Percentiles rank a stretch among this genome's conserved stretches.
These are phyloP conservation scores for Ceratoteleas bidentatus DNA, from an alignment of 1,140 invertebrate species.

Conservation along the genomic window DNA sequence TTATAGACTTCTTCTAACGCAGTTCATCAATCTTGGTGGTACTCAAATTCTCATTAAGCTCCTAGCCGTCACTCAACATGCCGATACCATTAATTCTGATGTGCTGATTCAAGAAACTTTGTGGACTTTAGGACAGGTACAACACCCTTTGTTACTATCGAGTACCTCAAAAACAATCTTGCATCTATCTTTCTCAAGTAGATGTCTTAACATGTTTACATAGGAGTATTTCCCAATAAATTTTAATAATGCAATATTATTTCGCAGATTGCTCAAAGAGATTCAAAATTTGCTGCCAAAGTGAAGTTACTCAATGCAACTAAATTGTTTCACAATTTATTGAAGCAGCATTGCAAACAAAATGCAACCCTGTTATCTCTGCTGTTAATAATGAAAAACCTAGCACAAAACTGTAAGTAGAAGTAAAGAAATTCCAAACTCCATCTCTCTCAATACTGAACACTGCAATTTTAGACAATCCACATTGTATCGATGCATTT, in stretches of 20 bases:
- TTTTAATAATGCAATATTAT: constrained; percentile 11
- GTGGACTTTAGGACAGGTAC: constrained; percentile 79
- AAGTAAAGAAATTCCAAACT: too few relatives aligned
- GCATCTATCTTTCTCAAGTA: too few relatives aligned
- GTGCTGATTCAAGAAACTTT: constrained; percentile 78
- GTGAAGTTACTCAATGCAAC: constrained; percentile 83
- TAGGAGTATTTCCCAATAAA: background rate
- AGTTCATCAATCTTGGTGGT: constrained; percentile 78
- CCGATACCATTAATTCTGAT: constrained; percentile 76
- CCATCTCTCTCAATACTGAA: too few relatives aligned
- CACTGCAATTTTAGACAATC: too few relatives aligned
- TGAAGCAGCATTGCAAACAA: constrained; percentile 84
- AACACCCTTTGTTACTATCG: background rate
- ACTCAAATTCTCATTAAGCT: constrained; percentile 79
- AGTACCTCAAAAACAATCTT: background rate
- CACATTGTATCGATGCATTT: constrained; percentile 12
- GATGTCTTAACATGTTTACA: too few relatives aligned
- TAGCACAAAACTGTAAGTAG: constrained; percentile 84
- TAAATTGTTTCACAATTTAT: constrained; percentile 83
- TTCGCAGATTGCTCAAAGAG: constrained; percentile 80
- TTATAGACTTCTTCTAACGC: constrained; percentile 74
- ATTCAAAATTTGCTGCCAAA: constrained; percentile 85
- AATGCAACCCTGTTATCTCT: constrained; percentile 83
- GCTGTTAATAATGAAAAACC: constrained; percentile 84
- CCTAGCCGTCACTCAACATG: constrained; percentile 74